phyloP scores from a whole-genome alignment of 2,888 invertebrate species.

The Omphaloscelis lunosa region DNA sequence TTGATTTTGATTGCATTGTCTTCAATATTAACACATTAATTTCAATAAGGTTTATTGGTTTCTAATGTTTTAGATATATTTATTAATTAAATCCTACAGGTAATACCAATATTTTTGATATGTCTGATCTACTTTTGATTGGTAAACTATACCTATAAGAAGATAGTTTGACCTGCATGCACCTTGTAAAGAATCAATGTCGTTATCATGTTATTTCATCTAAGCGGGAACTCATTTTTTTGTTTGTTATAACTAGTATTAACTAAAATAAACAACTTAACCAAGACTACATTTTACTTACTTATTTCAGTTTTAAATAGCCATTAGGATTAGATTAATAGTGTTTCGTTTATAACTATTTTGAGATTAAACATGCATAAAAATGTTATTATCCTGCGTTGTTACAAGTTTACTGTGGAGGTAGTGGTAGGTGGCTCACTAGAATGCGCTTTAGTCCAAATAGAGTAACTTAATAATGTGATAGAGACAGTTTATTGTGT shows the following conservation, averaged over 20 bases:
- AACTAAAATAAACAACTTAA: neutral
- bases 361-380: constrained; percentile 16
- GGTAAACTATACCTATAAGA: constrained; percentile 39
- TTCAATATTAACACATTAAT: constrained; percentile 32
- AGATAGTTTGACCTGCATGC: constrained; percentile 34
- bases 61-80: constrained; percentile 35
- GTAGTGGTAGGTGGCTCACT: constrained; percentile 28
- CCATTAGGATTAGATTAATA: constrained; percentile 38
- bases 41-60: constrained; percentile 37
- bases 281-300: neutral
- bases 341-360: constrained; percentile 7
- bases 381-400: constrained; percentile 10
- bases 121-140: constrained; percentile 58
- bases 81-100: constrained; percentile 52
- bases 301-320: neutral
- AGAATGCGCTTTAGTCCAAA: constrained; percentile 15
- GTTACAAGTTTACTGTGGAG: constrained; percentile 19
- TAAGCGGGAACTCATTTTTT: neutral
- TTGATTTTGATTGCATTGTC: constrained; percentile 37
- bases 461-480: constrained; percentile 33
- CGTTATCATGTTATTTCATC: constrained; percentile 16
- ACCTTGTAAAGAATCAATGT: constrained; percentile 56
- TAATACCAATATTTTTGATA: constrained; percentile 64
- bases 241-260: neutral
- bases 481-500: constrained; percentile 24